Conservation (phyloP, 2,797 vertebrate genomes). For the Sylvilagus floridanus region DNA sequence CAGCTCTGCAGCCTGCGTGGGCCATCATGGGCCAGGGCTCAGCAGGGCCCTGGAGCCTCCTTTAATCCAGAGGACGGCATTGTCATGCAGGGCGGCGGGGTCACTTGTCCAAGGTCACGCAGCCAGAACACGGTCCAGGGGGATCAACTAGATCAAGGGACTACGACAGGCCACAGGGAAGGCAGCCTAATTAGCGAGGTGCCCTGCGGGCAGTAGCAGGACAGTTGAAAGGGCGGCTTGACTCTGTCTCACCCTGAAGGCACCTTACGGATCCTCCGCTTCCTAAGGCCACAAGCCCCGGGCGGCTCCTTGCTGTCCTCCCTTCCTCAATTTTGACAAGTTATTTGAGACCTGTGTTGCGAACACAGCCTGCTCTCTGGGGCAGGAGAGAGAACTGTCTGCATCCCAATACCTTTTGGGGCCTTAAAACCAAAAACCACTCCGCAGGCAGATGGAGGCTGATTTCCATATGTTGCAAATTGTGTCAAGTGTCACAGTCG, state of each 20-base stretch:
- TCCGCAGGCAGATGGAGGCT: constrained; percentile 25
- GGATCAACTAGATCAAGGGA: constrained; percentile 46
- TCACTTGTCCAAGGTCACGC: constrained; percentile 65
- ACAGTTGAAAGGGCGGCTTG: not conserved
- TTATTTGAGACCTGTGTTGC: constrained; percentile 67
- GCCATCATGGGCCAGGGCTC: not conserved
- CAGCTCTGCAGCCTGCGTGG: not conserved
- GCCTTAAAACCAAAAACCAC: constrained; percentile 47
- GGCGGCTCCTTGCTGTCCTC: not conserved
- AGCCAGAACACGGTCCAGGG: constrained; percentile 35
- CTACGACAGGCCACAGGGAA: constrained; percentile 1
- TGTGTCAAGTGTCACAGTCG: constrained; percentile 57
- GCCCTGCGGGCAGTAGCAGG: not conserved
- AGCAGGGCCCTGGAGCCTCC: not conserved
- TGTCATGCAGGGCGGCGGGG: not conserved
- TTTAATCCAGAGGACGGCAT: not conserved
- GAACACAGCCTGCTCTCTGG: not conserved
- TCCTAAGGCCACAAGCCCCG: constrained; percentile 29
- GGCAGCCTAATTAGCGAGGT: constrained; percentile 47
- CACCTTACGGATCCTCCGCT: not conserved
- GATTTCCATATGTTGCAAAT: constrained; percentile 77
- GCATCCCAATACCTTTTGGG: constrained; percentile 67
- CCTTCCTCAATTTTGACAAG: constrained; percentile 64
- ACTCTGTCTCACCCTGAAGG: constrained; percentile 6
- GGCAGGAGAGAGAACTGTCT: constrained; percentile 41